Conservation (phyloP, 2,888 invertebrate genomes). For the Microplitis deprimator region DNA sequence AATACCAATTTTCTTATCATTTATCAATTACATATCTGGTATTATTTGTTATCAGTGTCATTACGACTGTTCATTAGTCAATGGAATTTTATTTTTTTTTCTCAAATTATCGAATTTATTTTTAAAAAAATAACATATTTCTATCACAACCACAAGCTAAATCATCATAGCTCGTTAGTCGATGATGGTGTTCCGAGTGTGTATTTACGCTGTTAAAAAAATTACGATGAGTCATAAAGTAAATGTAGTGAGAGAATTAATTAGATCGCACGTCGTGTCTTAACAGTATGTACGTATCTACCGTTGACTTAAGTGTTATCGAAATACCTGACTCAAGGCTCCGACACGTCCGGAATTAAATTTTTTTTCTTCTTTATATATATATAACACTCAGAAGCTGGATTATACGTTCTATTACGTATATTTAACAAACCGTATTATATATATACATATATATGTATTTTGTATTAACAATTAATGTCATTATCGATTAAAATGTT, state of each 20-base stretch:
- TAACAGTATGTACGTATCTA: not conserved
- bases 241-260: slow-evolving; percentile 11
- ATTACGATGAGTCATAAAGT: slow-evolving; percentile 5
- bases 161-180: not conserved
- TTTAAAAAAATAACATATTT: too few relatives aligned
- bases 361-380: slow-evolving; percentile 3
- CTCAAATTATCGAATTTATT: too few relatives aligned
- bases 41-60: too few relatives aligned
- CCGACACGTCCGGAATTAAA: slow-evolving; percentile 24
- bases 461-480: too few relatives aligned
- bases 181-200: not conserved
- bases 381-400: not conserved
- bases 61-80: too few relatives aligned
- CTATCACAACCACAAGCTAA: not conserved
- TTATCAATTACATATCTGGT: too few relatives aligned
- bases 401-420: not conserved
- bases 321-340: slow-evolving; percentile 4
- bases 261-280: slow-evolving; percentile 7
- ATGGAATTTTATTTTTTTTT: too few relatives aligned
- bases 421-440: too few relatives aligned
- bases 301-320: slow-evolving; percentile 24
- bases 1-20: too few relatives aligned
- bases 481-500: too few relatives aligned
- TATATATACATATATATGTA: too few relatives aligned
- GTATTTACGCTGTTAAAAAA: not conserved